Base-by-base conservation (phyloP, 2,888 invertebrate species). In the Pardosa pseudoannulata region DNA sequence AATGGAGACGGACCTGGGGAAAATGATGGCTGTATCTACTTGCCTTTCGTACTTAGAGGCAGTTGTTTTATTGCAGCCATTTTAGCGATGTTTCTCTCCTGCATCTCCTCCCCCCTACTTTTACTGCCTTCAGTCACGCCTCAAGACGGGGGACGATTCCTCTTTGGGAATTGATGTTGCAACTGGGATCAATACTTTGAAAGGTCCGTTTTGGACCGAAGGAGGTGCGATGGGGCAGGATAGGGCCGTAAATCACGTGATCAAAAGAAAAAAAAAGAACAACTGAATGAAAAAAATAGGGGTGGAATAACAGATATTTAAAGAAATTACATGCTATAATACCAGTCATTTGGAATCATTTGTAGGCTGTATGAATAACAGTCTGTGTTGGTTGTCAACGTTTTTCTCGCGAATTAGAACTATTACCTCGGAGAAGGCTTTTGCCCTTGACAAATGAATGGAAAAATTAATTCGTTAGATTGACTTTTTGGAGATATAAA, bases 111-210 rank as follows among this genome's bases (percentile, higher is more conserved):
- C n/a, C 46, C 16, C 16, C n/a, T 9, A 46, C 46, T 46, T 46
- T 46, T 46, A 46, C 46, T 9, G 46, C 46, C 46, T 46, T 46
- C 46, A 46, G 46, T 46, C 46, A 46, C 46, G 46, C 46, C 46
- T 46, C 11, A 46, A 46, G 46, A 46, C 16, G 7, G 46, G 46
- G 46, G 46, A 16, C 11, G 7, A 16, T 16, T 16, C 46, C 46
- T 46, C 16, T 16, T 46, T 46, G 7, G 46, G 46, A 46, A 46
- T 46, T 6, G 46, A 46, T 46, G 46, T 46, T 46, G n/a, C 46
- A 46, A 11, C 46, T 46, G n/a, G 46, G 46, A 46, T 46, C 46
- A 46, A 46, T 46, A 46, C 46, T 46, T 6, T 46, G 46, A 16
- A 46, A 16, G n/a, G 2, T 16, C 16, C 46, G 16, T 46, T 46